Conservation (phyloP, 1,140 invertebrate species). For the Theocolax elegans region DNA sequence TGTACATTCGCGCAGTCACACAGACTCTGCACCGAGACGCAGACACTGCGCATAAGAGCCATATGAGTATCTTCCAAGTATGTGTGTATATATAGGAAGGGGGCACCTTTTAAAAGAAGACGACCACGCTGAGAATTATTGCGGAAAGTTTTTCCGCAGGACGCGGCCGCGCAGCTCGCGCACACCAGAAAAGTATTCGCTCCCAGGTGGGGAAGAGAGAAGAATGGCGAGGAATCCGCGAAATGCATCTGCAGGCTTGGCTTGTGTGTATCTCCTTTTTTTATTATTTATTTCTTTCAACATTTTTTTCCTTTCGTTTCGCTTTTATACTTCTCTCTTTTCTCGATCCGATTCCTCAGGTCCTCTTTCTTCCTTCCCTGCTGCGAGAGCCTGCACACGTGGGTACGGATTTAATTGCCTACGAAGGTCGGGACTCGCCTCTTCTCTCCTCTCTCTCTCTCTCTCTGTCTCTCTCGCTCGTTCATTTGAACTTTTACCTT, state of each 20-base stretch:
- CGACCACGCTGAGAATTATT: background rate
- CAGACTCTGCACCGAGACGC: too few species aligned
- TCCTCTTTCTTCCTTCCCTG: background rate
- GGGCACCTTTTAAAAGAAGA: too few species aligned
- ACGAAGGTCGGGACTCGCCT: background rate
- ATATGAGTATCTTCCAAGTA: too few species aligned
- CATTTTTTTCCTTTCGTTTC: too few species aligned
- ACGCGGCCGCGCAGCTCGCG: background rate
- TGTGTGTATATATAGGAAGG: too few species aligned
- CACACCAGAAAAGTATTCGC: background rate
- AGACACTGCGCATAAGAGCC: too few species aligned
- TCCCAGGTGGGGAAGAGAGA: background rate
- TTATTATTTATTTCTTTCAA: too few species aligned
- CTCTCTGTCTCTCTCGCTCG: too few species aligned
- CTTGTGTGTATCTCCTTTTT: background rate
- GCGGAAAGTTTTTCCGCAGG: background rate
- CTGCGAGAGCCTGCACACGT: background rate
- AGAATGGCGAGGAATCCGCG: background rate
- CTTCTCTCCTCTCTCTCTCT: background rate
- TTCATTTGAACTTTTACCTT: constrained; percentile 15
- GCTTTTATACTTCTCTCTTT: too few species aligned
- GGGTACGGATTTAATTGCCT: constrained; percentile 18
- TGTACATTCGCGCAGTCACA: too few species aligned
- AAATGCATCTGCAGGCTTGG: background rate
- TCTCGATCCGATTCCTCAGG: background rate